Percentiles rank a stretch among this genome's conserved stretches.
phyloP scores from a whole-genome alignment of 2,797 vertebrate genomes.

The Dryobates pubescens region DNA sequence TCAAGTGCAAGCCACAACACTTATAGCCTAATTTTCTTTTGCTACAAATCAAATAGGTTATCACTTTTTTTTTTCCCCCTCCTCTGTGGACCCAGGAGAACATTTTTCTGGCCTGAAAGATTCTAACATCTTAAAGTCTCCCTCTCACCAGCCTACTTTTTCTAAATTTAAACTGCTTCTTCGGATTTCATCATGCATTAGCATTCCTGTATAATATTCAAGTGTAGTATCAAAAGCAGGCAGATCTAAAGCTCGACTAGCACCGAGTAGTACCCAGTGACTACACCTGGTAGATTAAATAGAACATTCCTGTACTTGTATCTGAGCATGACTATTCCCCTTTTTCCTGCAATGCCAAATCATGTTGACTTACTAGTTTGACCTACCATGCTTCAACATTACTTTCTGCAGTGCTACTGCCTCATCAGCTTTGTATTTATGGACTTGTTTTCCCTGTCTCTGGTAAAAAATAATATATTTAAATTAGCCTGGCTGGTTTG shows the following conservation, averaged over 20 bases:
- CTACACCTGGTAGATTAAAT: not conserved
- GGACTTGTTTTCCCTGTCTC: not conserved
- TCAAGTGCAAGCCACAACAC: not conserved
- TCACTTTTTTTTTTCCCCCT: not conserved
- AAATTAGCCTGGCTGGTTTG: not conserved
- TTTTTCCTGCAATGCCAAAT: not conserved
- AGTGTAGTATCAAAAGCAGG: not conserved
- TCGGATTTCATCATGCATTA: not conserved
- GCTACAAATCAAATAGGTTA: not conserved
- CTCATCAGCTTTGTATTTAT: not conserved
- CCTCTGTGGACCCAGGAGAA: not conserved
- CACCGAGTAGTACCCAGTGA: accelerated
- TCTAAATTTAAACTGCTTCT: not conserved
- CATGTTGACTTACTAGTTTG: accelerated
- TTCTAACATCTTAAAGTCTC: not conserved
- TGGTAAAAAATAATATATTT: not conserved
- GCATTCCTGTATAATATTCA: not conserved
- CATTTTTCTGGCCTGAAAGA: not conserved
- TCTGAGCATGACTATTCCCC: not conserved
- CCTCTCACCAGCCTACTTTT: not conserved
- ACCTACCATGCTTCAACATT: not conserved
- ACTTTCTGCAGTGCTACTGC: not conserved
- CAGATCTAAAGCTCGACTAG: not conserved
- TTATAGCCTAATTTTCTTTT: not conserved
- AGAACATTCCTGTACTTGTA: not conserved